Conservation (phyloP, 37 sponge, comb jelly and placozoan genomes). For the Ianthella basta region DNA sequence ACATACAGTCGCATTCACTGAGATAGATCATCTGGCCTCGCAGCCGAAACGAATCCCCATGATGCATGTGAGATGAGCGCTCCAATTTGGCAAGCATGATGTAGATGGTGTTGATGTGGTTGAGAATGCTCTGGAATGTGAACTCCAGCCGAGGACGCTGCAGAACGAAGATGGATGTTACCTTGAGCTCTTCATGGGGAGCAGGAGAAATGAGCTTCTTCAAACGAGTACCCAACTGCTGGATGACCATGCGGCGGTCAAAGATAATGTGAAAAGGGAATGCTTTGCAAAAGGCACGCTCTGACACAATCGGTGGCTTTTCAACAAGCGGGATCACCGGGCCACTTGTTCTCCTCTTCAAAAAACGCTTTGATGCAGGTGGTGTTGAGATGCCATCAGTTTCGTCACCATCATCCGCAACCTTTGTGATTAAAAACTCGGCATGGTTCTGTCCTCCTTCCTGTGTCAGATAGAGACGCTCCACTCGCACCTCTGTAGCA, state of each 20-base stretch:
- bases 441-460: slow-evolving; percentile 41
- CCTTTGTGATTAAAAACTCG: slow-evolving; percentile 54
- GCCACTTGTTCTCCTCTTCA: background rate
- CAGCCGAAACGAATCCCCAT: slow-evolving; percentile 30
- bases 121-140: slow-evolving; percentile 57
- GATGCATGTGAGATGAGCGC: background rate
- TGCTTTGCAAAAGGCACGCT: slow-evolving; percentile 66
- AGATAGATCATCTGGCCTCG: slow-evolving; percentile 89
- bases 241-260: slow-evolving; percentile 55
- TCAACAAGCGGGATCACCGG: background rate
- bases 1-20: slow-evolving; percentile 61
- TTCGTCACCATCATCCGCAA: background rate
- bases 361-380: background rate
- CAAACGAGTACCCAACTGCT: slow-evolving; percentile 69
- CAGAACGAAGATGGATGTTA: slow-evolving; percentile 46
- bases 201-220: slow-evolving; percentile 33
- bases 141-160: slow-evolving; percentile 73
- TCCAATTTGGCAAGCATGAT: slow-evolving; percentile 37
- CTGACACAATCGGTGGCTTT: slow-evolving; percentile 38
- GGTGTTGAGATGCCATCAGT: background rate
- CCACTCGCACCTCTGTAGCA: slow-evolving; percentile 68
- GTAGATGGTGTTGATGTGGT: slow-evolving; percentile 88
- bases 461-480: slow-evolving; percentile 20
- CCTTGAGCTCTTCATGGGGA: slow-evolving; percentile 16
- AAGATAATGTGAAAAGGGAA: slow-evolving; percentile 91